Evolutionary conservation across 35 echinoderm and acorn worm species (phyloP).

Genomic region (Eucidaris tribuloides): DNA sequence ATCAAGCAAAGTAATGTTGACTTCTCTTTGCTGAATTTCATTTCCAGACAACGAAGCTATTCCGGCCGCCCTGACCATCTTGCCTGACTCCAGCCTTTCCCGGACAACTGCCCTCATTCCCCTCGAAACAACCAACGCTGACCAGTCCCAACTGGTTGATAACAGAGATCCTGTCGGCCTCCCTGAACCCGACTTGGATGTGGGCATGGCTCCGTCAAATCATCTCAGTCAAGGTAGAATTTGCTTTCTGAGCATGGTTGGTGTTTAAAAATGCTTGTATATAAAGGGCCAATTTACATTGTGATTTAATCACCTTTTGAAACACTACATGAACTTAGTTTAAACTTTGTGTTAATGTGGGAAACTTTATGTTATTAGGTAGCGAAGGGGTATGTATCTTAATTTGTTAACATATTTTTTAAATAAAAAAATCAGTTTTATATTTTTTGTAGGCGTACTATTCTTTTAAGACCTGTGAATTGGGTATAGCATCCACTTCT

Average conservation of each 20-base stretch:
- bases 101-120: slow-evolving; percentile 16
- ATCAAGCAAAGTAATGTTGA: background rate
- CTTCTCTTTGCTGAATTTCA: background rate
- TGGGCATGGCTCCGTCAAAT: background rate
- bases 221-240: background rate
- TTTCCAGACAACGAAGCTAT: slow-evolving; percentile 60
- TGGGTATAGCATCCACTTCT: no score
- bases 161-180: background rate
- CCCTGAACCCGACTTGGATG: background rate
- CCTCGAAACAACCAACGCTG: slow-evolving; percentile 29
- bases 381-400: no score
- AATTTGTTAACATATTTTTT: no score
- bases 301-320: no score
- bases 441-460: no score
- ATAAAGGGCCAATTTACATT: no score
- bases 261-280: background rate
- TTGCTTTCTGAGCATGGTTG: background rate
- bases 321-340: no score
- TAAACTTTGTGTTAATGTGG: no score
- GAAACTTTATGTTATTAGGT: no score
- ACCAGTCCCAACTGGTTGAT: background rate
- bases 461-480: no score
- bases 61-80: slow-evolving; percentile 36
- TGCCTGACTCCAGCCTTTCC: slow-evolving; percentile 67
- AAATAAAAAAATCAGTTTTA: no score